These are phyloP conservation scores for Drosophila kohkoa DNA, from an alignment of 1,140 invertebrate species.

Conservation along the genomic window DNA sequence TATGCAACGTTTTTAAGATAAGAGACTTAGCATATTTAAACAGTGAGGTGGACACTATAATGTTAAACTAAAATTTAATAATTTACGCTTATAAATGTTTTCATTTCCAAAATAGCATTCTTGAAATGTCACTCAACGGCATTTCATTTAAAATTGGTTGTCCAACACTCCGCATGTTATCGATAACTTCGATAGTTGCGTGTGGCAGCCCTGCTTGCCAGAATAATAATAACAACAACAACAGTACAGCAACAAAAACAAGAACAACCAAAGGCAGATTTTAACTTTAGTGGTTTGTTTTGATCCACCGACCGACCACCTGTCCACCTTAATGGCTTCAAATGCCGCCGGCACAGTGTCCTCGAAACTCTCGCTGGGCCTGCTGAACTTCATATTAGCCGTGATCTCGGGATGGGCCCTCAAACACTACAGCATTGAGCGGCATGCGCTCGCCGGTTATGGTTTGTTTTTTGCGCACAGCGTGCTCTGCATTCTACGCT, in stretches of 20 bases:
- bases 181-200: not conserved
- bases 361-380: conserved; percentile 60
- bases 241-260: conserved; percentile 10
- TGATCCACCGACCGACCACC: conserved; percentile 6
- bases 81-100: too few species aligned
- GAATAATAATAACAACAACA: conserved; percentile 22
- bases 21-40: too few species aligned
- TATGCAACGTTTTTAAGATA: too few species aligned
- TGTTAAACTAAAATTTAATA: too few species aligned
- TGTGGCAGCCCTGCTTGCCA: not conserved
- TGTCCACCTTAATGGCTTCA: conserved; percentile 30
- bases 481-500: conserved; percentile 61
- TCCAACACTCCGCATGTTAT: not conserved
- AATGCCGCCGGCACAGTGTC: conserved; percentile 27
- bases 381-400: conserved; percentile 65
- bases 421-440: conserved; percentile 60
- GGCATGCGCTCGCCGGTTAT: conserved; percentile 53
- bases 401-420: conserved; percentile 67
- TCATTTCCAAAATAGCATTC: too few species aligned
- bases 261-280: conserved; percentile 22
- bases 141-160: too few species aligned
- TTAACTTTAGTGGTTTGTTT: conserved; percentile 29
- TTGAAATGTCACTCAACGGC: too few species aligned
- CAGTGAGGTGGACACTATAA: too few species aligned
- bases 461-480: conserved; percentile 66